Percentiles rank a stretch among this genome's conserved stretches.
phyloP scores from a whole-genome alignment of 1,140 invertebrate genomes.

The Plodia interpunctella region DNA sequence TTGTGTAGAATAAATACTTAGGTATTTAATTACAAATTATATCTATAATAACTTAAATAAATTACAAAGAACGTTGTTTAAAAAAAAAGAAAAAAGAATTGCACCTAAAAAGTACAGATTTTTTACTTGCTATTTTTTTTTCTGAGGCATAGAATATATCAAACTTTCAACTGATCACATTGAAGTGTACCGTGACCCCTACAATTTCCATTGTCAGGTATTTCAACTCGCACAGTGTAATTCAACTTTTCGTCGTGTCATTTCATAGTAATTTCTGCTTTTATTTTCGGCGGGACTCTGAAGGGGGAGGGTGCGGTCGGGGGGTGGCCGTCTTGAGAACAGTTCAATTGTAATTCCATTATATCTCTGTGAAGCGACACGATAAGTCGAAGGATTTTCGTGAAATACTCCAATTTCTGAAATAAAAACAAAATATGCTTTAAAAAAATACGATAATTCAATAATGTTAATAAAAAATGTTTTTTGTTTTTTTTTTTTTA shows the following conservation, averaged over 20 bases:
- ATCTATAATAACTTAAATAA: no score
- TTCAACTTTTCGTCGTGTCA: constrained; percentile 42
- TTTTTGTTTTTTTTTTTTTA: not conserved
- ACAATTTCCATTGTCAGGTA: constrained; percentile 21
- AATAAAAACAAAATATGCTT: no score
- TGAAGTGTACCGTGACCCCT: not conserved
- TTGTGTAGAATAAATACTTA: no score
- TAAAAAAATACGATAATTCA: no score
- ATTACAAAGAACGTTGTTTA: no score
- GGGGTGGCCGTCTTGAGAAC: constrained; percentile 33
- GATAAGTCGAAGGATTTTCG: constrained; percentile 63
- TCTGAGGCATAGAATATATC: not conserved
- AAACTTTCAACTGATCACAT: constrained; percentile 19
- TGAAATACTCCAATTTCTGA: constrained; percentile 67
- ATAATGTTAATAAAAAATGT: constrained; percentile 33
- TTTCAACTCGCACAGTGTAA: constrained; percentile 35
- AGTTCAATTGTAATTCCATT: constrained; percentile 57
- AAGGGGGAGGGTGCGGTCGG: constrained; percentile 23
- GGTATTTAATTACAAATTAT: no score
- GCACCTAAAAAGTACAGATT: no score
- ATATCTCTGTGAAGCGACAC: constrained; percentile 66
- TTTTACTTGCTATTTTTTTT: no score
- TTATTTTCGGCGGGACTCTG: constrained; percentile 48
- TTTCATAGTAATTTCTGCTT: constrained; percentile 60
- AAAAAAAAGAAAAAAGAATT: no score